These are phyloP conservation scores for Drosophila persimilis DNA, from an alignment of 1,140 invertebrate species.

Conservation along the genomic window DNA sequence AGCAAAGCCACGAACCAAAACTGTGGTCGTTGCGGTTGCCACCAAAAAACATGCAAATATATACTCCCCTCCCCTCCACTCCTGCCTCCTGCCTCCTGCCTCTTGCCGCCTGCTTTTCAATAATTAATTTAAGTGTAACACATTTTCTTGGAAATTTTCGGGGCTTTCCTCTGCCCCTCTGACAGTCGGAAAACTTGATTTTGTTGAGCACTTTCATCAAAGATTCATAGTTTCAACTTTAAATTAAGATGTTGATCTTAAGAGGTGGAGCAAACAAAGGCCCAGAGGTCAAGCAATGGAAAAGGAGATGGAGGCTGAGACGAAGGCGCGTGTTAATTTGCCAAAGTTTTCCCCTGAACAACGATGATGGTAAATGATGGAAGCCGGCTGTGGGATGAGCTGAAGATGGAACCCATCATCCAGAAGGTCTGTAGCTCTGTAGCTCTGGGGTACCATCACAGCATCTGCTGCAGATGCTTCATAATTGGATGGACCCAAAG, in stretches of 20 bases:
- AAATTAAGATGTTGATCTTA: slow-evolving; percentile 61
- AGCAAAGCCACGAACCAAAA: neutral
- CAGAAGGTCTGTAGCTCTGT: neutral
- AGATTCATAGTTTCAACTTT: slow-evolving; percentile 77
- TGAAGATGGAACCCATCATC: no score
- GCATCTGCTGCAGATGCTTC: slow-evolving; percentile 62
- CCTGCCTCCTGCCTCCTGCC: neutral
- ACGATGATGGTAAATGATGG: slow-evolving; percentile 8
- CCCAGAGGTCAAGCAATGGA: slow-evolving; percentile 50
- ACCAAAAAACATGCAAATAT: slow-evolving; percentile 2
- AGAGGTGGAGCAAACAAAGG: slow-evolving; percentile 18
- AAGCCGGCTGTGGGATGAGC: neutral
- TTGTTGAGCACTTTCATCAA: slow-evolving; percentile 63
- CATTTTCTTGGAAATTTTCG: slow-evolving; percentile 26
- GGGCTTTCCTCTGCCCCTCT: no score
- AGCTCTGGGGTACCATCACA: slow-evolving; percentile 14
- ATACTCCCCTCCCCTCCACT: no score
- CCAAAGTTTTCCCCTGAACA: slow-evolving; percentile 47
- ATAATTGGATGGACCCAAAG: slow-evolving; percentile 61
- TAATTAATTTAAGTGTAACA: slow-evolving; percentile 77
- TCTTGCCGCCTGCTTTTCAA: slow-evolving; percentile 32
- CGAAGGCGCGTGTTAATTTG: slow-evolving; percentile 70
- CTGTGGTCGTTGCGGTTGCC: slow-evolving; percentile 27
- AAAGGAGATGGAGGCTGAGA: neutral
- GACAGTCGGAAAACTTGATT: neutral